A percentile compares a stretch with the other conserved stretches of the same genome.
Conservation (phyloP, 2,888 invertebrate species). For the Harmothoe impar region DNA sequence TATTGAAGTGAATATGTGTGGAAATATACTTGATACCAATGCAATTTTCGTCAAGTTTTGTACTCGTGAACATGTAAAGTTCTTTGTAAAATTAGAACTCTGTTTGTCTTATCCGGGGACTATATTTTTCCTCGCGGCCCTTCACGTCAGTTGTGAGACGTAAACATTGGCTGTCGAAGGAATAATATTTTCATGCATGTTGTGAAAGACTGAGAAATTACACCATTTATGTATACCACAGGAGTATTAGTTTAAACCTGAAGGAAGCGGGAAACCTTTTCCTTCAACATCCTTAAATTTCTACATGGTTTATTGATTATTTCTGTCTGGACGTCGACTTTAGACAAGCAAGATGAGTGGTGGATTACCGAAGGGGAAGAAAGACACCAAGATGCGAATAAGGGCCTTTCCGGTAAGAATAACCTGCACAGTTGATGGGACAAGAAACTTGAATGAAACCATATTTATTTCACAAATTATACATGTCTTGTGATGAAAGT, state of each 20-base stretch:
- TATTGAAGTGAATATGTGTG: neutral
- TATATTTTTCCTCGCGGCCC: neutral
- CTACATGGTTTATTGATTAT: constrained; percentile 2
- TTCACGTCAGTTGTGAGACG: constrained; percentile 41
- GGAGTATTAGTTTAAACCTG: constrained; percentile 26
- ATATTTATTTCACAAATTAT: neutral
- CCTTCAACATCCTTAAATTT: constrained; percentile 19
- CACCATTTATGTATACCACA: constrained; percentile 39
- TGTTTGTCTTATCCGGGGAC: neutral
- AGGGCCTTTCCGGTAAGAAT: constrained; percentile 97
- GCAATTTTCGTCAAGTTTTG: too few relatives aligned
- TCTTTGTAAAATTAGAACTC: neutral
- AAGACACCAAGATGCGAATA: constrained; percentile 93
- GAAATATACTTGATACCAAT: neutral
- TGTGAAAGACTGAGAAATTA: constrained; percentile 38
- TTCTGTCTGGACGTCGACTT: constrained; percentile 46
- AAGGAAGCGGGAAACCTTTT: constrained; percentile 50
- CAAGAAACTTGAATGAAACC: neutral
- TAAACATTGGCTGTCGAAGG: constrained; percentile 56
- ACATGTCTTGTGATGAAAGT: too few relatives aligned
- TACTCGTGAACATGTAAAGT: too few relatives aligned
- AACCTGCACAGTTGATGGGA: neutral
- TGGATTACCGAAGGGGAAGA: constrained; percentile 71
- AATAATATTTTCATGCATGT: constrained; percentile 57
- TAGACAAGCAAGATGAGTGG: constrained; percentile 53